These are phyloP conservation scores for Poeciliopsis retropinna DNA, from an alignment of 2,113 vertebrate genomes.

Conservation along the genomic window DNA sequence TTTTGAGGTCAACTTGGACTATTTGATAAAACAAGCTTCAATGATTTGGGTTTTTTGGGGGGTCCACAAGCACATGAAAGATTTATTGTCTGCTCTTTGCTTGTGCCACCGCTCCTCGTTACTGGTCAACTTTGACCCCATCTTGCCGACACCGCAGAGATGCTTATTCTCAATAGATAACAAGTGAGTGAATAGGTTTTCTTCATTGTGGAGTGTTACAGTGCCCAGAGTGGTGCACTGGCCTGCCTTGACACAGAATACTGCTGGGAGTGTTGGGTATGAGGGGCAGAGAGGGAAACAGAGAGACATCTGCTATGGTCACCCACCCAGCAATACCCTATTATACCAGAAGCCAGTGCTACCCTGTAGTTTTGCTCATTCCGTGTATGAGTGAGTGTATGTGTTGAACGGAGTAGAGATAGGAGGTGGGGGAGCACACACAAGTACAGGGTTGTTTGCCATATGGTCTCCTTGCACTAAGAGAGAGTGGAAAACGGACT, in stretches of 20 bases:
- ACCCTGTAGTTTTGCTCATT: slow-evolving; percentile 46
- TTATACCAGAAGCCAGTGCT: slow-evolving; percentile 34
- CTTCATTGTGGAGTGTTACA: slow-evolving; percentile 31
- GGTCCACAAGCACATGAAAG: slow-evolving; percentile 62
- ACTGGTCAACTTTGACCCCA: slow-evolving; percentile 71
- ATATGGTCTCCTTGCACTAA: slow-evolving; percentile 60
- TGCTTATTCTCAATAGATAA: slow-evolving; percentile 68
- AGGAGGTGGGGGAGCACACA: slow-evolving; percentile 24
- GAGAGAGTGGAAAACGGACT: slow-evolving; percentile 40
- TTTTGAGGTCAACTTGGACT: slow-evolving; percentile 66
- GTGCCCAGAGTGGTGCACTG: slow-evolving; percentile 47
- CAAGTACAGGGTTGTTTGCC: slow-evolving; percentile 57
- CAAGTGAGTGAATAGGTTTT: slow-evolving; percentile 69
- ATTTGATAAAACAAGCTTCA: slow-evolving; percentile 73
- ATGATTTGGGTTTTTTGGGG: slow-evolving; percentile 40
- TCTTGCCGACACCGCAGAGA: slow-evolving; percentile 58
- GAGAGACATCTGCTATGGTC: slow-evolving; percentile 65
- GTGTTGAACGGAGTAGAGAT: slow-evolving; percentile 37
- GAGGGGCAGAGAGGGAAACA: slow-evolving; percentile 36
- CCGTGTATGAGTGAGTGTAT: slow-evolving; percentile 33
- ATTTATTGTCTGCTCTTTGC: slow-evolving; percentile 70
- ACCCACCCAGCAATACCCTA: slow-evolving; percentile 55
- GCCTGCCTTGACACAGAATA: slow-evolving; percentile 47
- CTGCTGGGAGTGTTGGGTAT: slow-evolving; percentile 23
- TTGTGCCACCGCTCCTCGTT: slow-evolving; percentile 61